Conservation (phyloP, 1,140 invertebrate species). For the Drosophila aff. region DNA sequence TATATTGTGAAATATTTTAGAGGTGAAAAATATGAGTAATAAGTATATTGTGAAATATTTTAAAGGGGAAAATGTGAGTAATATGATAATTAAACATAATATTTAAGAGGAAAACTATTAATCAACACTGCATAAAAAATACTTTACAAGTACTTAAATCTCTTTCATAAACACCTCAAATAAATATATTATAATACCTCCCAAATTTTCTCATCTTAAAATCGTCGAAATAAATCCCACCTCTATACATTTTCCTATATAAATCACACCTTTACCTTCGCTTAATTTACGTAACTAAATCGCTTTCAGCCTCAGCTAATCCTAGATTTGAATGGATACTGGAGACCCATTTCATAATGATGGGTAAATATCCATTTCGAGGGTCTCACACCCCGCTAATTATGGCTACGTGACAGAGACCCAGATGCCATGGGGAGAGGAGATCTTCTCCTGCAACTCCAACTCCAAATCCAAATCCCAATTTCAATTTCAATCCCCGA, state of each 20-base stretch:
- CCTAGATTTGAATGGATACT: slow-evolving; percentile 20
- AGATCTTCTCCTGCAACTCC: slow-evolving; percentile 2
- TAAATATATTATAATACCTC: neutral
- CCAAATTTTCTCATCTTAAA: no score
- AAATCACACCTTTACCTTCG: neutral
- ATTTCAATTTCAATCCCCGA: neutral
- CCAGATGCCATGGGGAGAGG: slow-evolving; percentile 1
- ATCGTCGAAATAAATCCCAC: neutral
- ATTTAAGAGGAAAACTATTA: neutral
- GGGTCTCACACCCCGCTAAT: slow-evolving; percentile 43
- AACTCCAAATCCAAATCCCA: neutral
- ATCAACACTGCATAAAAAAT: no score
- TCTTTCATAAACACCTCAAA: neutral
- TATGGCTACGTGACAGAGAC: slow-evolving; percentile 52
- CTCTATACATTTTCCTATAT: neutral
- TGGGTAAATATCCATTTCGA: slow-evolving; percentile 41
- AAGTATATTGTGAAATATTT: neutral
- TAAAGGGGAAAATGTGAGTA: neutral
- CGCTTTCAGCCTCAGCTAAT: neutral
- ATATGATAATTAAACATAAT: neutral
- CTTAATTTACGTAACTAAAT: neutral
- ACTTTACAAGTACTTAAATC: no score
- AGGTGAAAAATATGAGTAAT: no score
- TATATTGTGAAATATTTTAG: neutral
- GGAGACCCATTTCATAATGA: slow-evolving; percentile 31